Evolutionary conservation across 2,888 invertebrate genomes (phyloP).

Genomic region (Seladonia tumulorum): DNA sequence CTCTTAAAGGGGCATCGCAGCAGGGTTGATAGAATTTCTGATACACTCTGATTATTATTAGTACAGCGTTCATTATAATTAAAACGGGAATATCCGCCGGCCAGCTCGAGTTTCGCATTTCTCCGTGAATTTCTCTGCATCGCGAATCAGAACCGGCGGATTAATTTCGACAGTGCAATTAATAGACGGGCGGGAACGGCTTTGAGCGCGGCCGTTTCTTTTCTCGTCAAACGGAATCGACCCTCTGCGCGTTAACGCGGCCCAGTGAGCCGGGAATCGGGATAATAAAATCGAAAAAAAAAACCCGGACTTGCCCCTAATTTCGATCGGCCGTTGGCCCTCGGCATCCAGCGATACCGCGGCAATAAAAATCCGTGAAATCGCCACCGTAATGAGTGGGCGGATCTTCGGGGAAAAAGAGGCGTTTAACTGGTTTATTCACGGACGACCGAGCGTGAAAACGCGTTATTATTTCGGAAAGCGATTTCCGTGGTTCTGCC

Average conservation of each 20-base stretch:
- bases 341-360: not conserved
- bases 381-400: constrained; percentile 18
- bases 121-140: not conserved
- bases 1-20: too few relatives aligned
- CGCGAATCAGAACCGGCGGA: not conserved
- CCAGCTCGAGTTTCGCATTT: not conserved
- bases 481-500: not conserved
- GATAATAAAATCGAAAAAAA: constrained; percentile 77
- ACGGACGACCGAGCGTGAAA: not conserved
- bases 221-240: constrained; percentile 54
- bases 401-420: not conserved
- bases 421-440: not conserved
- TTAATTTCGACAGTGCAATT: constrained; percentile 66
- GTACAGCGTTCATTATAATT: not conserved
- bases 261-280: constrained; percentile 72
- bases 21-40: too few relatives aligned
- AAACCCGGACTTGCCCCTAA: constrained; percentile 61
- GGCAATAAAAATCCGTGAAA: constrained; percentile 12
- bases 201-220: constrained; percentile 46
- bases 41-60: not conserved
- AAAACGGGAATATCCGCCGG: not conserved
- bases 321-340: constrained; percentile 58
- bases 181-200: constrained; percentile 37
- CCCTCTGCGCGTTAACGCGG: constrained; percentile 49
- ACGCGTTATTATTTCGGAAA: constrained; percentile 2